A percentile compares a stretch with the other conserved stretches of the same genome.
phyloP scores from a whole-genome alignment of 2,888 invertebrate species.

The Ernsta delagoae region DNA sequence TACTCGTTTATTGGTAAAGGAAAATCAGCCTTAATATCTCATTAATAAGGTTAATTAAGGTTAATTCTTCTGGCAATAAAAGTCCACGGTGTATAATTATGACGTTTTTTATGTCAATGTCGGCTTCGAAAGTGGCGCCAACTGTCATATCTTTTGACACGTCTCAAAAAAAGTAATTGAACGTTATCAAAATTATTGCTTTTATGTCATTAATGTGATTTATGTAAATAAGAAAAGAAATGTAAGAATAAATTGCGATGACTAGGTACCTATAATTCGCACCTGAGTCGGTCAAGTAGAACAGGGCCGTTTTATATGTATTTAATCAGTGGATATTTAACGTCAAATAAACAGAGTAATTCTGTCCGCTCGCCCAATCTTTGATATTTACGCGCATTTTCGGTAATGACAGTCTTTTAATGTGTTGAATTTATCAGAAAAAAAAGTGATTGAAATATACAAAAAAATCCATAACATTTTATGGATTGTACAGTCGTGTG shows the following conservation, averaged over 20 bases:
- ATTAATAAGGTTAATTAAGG: background rate
- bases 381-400: constrained; percentile 13
- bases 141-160: constrained; percentile 20
- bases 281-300: constrained; percentile 2
- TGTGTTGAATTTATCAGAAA: constrained; percentile 11
- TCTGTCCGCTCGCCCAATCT: background rate
- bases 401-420: constrained; percentile 13
- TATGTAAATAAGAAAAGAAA: background rate
- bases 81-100: background rate
- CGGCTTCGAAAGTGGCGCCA: constrained; percentile 19
- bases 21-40: background rate
- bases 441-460: constrained; percentile 5
- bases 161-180: background rate
- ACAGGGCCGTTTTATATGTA: background rate
- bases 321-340: background rate
- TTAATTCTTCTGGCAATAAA: background rate
- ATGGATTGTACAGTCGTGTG: background rate
- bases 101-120: constrained; percentile 24
- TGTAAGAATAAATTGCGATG: background rate
- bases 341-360: constrained; percentile 10
- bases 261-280: constrained; percentile 6
- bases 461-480: constrained; percentile 1
- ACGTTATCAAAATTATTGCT: background rate
- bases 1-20: background rate
- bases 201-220: background rate